These are phyloP conservation scores for Aleiodes testaceus DNA, from an alignment of 2,888 invertebrate genomes.

Conservation along the genomic window DNA sequence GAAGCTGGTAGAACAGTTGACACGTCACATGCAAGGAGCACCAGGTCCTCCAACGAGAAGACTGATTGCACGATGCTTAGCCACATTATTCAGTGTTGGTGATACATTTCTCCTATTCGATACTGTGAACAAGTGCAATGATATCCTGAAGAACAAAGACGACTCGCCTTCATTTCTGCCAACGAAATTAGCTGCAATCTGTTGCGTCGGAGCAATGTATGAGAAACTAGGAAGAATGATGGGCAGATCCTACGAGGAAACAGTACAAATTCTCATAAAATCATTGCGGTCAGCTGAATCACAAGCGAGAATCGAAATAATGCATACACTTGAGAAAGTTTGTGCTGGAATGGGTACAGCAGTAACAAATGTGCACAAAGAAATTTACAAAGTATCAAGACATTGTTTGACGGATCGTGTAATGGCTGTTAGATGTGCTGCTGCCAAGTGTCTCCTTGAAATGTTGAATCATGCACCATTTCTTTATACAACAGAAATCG, in stretches of 20 bases:
- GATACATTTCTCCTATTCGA: constrained; percentile 98
- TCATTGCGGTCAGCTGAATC: constrained; percentile 96
- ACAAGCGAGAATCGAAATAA: constrained; percentile 96
- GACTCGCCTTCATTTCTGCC: constrained; percentile 97
- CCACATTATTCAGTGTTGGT: constrained; percentile 96
- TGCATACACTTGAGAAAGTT: constrained; percentile 95
- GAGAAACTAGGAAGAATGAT: constrained; percentile 98
- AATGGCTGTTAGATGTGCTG: constrained; percentile 93
- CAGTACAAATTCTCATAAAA: constrained; percentile 91
- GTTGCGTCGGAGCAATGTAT: constrained; percentile 97
- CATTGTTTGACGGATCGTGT: constrained; percentile 93
- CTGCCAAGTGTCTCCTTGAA: constrained; percentile 90
- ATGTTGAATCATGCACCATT: constrained; percentile 91
- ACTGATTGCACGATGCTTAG: constrained; percentile 91
- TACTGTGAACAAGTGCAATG: constrained; percentile 98
- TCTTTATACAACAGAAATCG: constrained; percentile 90
- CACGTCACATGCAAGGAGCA: constrained; percentile 89
- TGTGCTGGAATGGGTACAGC: constrained; percentile 97
- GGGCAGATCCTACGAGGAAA: constrained; percentile 98
- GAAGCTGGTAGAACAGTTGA: constrained; percentile 94
- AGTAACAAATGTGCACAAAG: constrained; percentile 88
- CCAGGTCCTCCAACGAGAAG: constrained; percentile 92
- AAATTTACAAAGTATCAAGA: constrained; percentile 92
- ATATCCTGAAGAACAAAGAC: constrained; percentile 96
- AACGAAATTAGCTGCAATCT: constrained; percentile 96